Base-by-base conservation (phyloP, 2,113 vertebrate species). In the Crocuta crocuta region DNA sequence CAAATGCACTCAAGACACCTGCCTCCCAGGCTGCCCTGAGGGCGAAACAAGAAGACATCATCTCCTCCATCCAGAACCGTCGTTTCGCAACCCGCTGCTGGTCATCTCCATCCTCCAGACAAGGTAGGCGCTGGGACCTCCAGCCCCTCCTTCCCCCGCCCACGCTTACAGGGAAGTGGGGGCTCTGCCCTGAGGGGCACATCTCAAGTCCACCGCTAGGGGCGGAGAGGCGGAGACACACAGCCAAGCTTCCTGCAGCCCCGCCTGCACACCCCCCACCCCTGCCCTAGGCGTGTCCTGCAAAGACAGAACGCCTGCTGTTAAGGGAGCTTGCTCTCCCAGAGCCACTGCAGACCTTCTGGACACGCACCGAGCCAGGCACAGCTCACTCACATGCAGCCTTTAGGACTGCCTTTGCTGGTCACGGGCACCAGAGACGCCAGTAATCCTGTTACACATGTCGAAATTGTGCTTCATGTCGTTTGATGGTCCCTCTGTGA, bases 231-330 rank as follows among this genome's bases (percentile, higher is more conserved):
- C 28, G 31, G 8, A 1, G 31, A 66, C 23, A 61, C 66, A 6
- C 39, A 9, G 31, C 50, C 15, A 9, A n/a, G 15, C 35, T 23
- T 15, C 73, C 82, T 0, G 2, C 48, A 0, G 21, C 17, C n/a
- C 35, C 13, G 35, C 26, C 78, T 55, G 17, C 0, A 3, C 1
- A 6, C 5, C 53, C 3, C 2, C 15, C 53, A 50, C 2, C 2
- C 19, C 45, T 10, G 4, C 33, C 39, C 33, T 12, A 71, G 39
- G 61, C n/a, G 0, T 0, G 33, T 28, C 48, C 68, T 33, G 31
- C 39, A 78, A 66, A 39, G 71, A 70, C 1, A 2, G 28, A 55
- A 31, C 0, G 17, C 11, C 16, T 0, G 0, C 35, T 8, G 3
- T 39, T 33, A 35, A 78, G 63, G 81, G 39, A 48, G 16, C 8